These are phyloP conservation scores for Galerucella calmariensis DNA, from an alignment of 2,888 invertebrate genomes.

Conservation along the genomic window DNA sequence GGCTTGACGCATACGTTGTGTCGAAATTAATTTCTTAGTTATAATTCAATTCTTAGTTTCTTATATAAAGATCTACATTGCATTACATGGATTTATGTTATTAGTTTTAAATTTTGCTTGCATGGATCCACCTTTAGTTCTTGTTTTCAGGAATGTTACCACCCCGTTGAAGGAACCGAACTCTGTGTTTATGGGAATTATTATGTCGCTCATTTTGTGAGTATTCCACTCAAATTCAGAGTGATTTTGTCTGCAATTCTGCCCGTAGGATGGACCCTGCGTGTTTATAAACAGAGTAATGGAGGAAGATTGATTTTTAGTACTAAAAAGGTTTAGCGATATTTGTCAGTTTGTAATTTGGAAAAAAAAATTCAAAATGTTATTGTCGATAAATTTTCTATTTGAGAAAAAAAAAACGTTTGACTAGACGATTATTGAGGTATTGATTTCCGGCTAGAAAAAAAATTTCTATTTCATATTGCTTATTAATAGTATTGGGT, in stretches of 20 bases:
- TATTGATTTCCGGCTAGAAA: neutral
- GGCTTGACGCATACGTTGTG: no score
- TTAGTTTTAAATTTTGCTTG: constrained; percentile 1
- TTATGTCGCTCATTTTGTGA: constrained; percentile 51
- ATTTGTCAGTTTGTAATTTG: constrained; percentile 27
- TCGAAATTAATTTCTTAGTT: no score
- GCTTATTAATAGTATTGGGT: neutral
- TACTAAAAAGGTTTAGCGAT: constrained; percentile 43
- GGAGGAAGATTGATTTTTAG: constrained; percentile 36
- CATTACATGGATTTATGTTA: neutral
- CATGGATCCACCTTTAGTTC: neutral
- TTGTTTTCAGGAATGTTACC: constrained; percentile 57
- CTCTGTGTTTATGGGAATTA: constrained; percentile 41
- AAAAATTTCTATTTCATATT: neutral
- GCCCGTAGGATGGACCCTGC: constrained; percentile 58
- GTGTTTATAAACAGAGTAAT: constrained; percentile 39
- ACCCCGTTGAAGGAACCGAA: constrained; percentile 56
- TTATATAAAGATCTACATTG: no score
- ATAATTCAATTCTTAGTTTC: no score
- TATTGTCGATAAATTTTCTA: neutral
- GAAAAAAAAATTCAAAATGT: neutral
- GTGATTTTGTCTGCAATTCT: constrained; percentile 53
- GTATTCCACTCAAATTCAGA: constrained; percentile 49
- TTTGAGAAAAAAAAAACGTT: neutral
- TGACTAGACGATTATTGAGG: neutral